Evolutionary conservation across 1,140 invertebrate species (phyloP).

Genomic region (Schlechtendalia chinensis): DNA sequence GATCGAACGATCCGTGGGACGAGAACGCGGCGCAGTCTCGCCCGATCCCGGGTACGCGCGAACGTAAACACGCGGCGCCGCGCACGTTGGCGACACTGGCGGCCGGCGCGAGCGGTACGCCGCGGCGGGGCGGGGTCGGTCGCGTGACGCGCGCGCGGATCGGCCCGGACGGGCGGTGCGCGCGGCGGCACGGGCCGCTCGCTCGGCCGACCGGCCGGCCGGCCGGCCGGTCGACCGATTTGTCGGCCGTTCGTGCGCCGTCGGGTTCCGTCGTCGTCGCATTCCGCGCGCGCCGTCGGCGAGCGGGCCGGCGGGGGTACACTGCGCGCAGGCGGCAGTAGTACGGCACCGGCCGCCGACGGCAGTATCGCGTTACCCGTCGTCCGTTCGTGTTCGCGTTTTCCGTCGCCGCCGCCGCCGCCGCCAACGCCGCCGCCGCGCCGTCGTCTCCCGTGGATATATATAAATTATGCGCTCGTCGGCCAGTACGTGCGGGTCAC

Average conservation of each 20-base stretch:
- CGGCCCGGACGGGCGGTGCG: not conserved
- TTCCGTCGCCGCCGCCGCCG: too few relatives aligned
- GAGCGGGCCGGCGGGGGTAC: not conserved
- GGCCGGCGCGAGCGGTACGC: not conserved
- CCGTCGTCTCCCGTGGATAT: too few relatives aligned
- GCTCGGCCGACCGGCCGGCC: too few relatives aligned
- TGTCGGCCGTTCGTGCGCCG: not conserved
- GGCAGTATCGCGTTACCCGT: not conserved
- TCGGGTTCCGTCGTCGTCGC: not conserved
- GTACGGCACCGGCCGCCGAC: not conserved
- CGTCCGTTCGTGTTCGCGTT: too few relatives aligned
- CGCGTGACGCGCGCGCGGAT: not conserved
- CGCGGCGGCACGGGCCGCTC: not conserved
- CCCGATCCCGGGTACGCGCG: too few relatives aligned
- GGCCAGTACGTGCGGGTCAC: too few relatives aligned
- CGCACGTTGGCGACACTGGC: not conserved
- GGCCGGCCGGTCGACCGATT: not conserved
- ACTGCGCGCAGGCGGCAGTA: not conserved
- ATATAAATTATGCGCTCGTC: too few relatives aligned
- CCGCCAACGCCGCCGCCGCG: too few relatives aligned
- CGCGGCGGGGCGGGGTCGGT: slow-evolving; percentile 5
- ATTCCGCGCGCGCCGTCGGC: slow-evolving; percentile 10
- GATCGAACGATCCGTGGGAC: too few relatives aligned
- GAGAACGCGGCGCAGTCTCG: too few relatives aligned
- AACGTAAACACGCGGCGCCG: too few relatives aligned